Evolutionary conservation across 2,113 vertebrate species (phyloP).

Genomic region (Promerops cafer): DNA sequence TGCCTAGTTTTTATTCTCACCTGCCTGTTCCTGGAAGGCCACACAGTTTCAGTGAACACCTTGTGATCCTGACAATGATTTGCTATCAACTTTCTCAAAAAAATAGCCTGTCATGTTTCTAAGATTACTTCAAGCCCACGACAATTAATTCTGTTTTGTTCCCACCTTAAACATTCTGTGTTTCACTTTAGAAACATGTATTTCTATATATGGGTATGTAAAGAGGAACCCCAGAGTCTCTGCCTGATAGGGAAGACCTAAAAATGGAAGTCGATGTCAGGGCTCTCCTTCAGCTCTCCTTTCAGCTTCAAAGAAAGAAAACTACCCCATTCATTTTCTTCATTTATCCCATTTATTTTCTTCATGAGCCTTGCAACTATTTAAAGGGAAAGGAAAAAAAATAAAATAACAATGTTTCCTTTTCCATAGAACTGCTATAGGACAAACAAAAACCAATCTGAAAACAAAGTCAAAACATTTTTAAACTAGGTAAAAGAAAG

Average conservation of each 20-base stretch:
- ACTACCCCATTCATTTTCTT: neutral
- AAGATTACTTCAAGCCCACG: neutral
- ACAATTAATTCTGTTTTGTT: neutral
- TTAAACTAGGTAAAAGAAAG: neutral
- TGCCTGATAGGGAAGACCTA: neutral
- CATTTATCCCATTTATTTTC: neutral
- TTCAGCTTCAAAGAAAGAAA: neutral
- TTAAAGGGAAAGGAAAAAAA: neutral
- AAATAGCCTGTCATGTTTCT: fast-evolving
- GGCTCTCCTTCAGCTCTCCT: neutral
- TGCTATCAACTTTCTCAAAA: neutral
- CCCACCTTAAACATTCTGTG: neutral
- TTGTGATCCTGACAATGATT: neutral
- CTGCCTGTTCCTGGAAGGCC: neutral
- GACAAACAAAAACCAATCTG: neutral
- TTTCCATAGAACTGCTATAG: neutral
- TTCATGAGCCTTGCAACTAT: neutral
- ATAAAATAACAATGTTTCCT: neutral
- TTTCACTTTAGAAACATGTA: neutral
- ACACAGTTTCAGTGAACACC: neutral
- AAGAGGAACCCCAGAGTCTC: neutral
- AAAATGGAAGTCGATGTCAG: neutral
- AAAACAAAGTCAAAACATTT: neutral
- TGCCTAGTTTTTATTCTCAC: neutral
- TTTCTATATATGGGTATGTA: neutral